Evolutionary conservation across 2,888 invertebrate species (phyloP), one percentile per base, ranked within the genome.

Genomic region (Caenorhabditis sp.): DNA sequence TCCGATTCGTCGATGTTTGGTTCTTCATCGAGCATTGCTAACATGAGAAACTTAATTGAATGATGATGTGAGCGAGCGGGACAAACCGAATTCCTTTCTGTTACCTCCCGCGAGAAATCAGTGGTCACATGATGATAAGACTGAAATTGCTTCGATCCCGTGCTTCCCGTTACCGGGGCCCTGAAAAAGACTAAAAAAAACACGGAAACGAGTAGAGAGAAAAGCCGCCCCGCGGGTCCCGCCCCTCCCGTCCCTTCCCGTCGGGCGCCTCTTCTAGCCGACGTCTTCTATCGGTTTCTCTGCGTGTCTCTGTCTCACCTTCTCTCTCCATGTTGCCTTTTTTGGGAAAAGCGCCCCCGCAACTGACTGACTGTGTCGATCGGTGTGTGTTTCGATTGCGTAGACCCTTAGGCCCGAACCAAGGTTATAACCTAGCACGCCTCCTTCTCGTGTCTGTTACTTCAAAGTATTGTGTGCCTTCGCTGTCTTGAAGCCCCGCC

Each of bases 331-430:
- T 58, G 59, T 59, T 59, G 59, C 68, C 58, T 59, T 59, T 59
- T 68, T 68, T 68, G 56, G 56, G 56, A 66, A 56, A 66, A 66
- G 66, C 66, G 48, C 66, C 66, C 43, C 63, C 61, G 43, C 24
- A 24, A 43, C 35, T 30, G 30, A 58, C 45, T 45, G 58, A 58
- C 45, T 46, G 55, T 46, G 55, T 37, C 58, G 52, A 26, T 41
- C 35, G 26, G 43, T 26, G 30, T 53, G 50, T 58, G 68, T 59
- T 58, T 68, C 59, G 61, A 61, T 61, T 59, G 53, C 61, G 55
- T 53, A 58, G 45, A 55, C 48, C 66, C 68, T 32, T 32, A 32
- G 52, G 52, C 32, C 48, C 48, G 26, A 43, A 48, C 53, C 70
- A 70, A 70, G 70, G 70, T 70, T 70, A 70, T 70, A 50, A 53